phyloP scores from a whole-genome alignment of 2,888 invertebrate genomes.

The Drepana falcataria region DNA sequence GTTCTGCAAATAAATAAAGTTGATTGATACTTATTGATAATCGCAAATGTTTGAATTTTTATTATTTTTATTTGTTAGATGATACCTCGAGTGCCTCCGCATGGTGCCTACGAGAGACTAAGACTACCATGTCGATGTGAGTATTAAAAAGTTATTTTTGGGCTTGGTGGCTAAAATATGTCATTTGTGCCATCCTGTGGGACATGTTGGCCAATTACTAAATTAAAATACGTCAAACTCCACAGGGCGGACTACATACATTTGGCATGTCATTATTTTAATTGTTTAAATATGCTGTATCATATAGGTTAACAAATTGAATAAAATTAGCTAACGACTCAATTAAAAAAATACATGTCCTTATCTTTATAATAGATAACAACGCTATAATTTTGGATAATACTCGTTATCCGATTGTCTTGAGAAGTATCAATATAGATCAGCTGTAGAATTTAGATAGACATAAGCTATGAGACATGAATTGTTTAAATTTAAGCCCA shows the following conservation, averaged over 20 bases:
- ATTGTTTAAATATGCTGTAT: constrained; percentile 5
- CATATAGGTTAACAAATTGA: too few relatives aligned
- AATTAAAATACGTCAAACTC: constrained; percentile 27
- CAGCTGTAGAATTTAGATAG: too few relatives aligned
- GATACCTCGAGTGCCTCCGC: constrained; percentile 30
- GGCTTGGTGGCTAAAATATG: constrained; percentile 22
- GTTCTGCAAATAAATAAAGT: constrained; percentile 20
- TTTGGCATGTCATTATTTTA: constrained; percentile 13
- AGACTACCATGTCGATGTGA: constrained; percentile 26
- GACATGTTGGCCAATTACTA: constrained; percentile 25
- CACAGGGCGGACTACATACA: constrained; percentile 17
- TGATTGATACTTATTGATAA: background rate
- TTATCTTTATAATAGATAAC: too few relatives aligned
- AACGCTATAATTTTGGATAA: too few relatives aligned
- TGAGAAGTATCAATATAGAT: too few relatives aligned
- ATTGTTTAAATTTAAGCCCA: too few relatives aligned
- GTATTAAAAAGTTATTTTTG: constrained; percentile 14
- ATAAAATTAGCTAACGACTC: too few relatives aligned
- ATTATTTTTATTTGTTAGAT: background rate
- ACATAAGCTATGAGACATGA: too few relatives aligned
- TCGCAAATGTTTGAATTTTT: background rate
- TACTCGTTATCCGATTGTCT: too few relatives aligned
- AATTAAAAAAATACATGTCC: too few relatives aligned
- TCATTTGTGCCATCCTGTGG: constrained; percentile 22
- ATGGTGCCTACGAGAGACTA: constrained; percentile 27